phyloP scores from a whole-genome alignment of 2,797 vertebrate genomes.

The Pristis pectinata region DNA sequence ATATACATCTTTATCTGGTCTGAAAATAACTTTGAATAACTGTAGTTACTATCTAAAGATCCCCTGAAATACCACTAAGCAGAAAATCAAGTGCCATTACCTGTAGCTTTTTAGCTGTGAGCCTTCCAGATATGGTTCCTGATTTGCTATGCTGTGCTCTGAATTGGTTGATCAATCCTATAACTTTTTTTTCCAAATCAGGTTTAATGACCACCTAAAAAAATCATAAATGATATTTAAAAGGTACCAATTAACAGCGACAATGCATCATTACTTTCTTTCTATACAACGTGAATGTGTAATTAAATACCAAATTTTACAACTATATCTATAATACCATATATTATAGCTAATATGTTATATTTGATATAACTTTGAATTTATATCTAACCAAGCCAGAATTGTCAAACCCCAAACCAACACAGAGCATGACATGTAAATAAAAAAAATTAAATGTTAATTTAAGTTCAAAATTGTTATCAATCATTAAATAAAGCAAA shows the following conservation, averaged over 20 bases:
- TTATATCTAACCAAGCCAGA: no score
- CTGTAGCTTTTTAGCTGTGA: constrained; percentile 90
- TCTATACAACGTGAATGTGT: neutral
- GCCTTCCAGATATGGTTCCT: constrained; percentile 79
- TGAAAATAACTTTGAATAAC: neutral
- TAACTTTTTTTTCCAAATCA: constrained; percentile 85
- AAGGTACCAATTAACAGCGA: neutral
- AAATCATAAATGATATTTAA: neutral
- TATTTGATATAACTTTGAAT: no score
- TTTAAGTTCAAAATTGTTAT: no score
- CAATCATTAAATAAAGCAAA: no score
- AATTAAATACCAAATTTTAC: neutral
- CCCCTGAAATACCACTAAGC: neutral
- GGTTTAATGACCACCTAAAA: constrained; percentile 76
- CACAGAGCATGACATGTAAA: no score
- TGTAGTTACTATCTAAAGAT: neutral
- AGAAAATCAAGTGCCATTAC: constrained; percentile 49
- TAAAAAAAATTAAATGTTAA: no score
- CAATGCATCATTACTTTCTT: no score
- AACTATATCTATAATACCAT: no score
- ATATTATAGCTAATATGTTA: no score
- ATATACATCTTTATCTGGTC: neutral
- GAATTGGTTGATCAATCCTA: constrained; percentile 86
- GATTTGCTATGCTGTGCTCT: constrained; percentile 74
- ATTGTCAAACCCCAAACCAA: no score